phyloP scores from a whole-genome alignment of 2,797 vertebrate species.

The Girardinus metallicus region DNA sequence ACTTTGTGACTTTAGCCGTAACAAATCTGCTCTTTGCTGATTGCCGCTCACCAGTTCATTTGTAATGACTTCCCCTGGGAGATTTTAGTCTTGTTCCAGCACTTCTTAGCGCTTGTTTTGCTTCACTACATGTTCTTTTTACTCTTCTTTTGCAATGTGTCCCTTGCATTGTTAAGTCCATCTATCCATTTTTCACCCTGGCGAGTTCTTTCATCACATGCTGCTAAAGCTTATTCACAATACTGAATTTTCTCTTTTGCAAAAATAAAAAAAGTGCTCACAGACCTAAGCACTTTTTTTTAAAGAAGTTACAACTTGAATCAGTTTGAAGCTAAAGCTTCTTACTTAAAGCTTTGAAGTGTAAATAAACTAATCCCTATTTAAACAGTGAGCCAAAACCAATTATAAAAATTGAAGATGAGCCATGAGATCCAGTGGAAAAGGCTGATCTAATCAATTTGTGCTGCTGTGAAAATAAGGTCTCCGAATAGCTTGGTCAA shows the following conservation, averaged over 20 bases:
- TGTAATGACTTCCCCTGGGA: neutral
- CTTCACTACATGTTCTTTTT: neutral
- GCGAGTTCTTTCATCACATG: neutral
- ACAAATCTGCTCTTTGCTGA: constrained; percentile 4
- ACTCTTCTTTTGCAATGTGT: neutral
- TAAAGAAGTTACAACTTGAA: neutral
- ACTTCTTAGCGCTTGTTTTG: neutral
- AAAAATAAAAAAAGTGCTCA: neutral
- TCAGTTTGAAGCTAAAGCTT: neutral
- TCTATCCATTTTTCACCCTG: neutral
- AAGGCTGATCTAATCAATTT: constrained; percentile 15
- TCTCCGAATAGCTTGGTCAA: neutral
- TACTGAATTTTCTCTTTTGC: neutral
- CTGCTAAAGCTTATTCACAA: neutral
- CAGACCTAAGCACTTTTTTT: neutral
- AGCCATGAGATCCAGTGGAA: constrained; percentile 9
- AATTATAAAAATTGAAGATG: constrained; percentile 6
- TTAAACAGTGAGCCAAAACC: constrained; percentile 6
- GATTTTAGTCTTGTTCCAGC: neutral
- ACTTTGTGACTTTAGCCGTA: neutral
- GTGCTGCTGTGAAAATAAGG: constrained; percentile 7
- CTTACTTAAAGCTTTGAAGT: constrained; percentile 5
- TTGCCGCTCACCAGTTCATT: neutral
- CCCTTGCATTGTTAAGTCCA: neutral
- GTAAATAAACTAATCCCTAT: neutral